Conservation (phyloP, 2,113 vertebrate genomes). For the Campylomormyrus tamandua region DNA sequence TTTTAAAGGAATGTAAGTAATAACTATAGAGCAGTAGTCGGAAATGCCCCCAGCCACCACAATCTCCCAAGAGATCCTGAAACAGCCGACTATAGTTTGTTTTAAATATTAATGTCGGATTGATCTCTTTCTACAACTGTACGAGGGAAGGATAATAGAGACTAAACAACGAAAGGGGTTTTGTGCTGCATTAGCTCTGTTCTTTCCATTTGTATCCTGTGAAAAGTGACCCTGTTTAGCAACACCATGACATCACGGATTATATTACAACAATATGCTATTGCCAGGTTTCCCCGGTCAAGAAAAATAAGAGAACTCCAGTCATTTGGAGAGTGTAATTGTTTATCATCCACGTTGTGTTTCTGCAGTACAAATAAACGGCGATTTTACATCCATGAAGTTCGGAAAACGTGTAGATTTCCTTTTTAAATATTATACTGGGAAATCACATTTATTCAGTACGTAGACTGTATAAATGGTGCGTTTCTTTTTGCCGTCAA, state of each 20-base stretch:
- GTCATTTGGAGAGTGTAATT: not conserved
- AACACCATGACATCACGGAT: slow-evolving; percentile 31
- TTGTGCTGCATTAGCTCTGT: not conserved
- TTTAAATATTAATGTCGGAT: slow-evolving; percentile 17
- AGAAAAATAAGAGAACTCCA: not conserved
- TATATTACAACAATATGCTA: slow-evolving; percentile 23
- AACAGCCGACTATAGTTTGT: slow-evolving; percentile 23
- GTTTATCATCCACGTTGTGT: not conserved
- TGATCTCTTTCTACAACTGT: slow-evolving; percentile 5
- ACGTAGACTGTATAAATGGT: not conserved
- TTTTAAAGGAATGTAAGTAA: slow-evolving; percentile 37
- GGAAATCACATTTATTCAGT: not conserved
- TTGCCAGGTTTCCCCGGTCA: slow-evolving; percentile 8
- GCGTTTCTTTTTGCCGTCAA: not conserved
- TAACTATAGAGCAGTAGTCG: slow-evolving; percentile 30
- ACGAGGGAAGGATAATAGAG: not conserved
- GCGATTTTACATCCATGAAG: not conserved
- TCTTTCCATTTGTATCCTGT: not conserved
- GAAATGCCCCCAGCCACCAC: slow-evolving; percentile 27
- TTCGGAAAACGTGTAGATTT: not conserved
- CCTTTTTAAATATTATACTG: not conserved
- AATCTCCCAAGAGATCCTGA: slow-evolving; percentile 23
- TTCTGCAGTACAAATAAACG: not conserved
- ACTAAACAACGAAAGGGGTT: not conserved
- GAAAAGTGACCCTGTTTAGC: slow-evolving; percentile 17